Evolutionary conservation across 2,113 vertebrate genomes (phyloP), one percentile per base, ranked within the genome.

Genomic region (Pipa parva): DNA sequence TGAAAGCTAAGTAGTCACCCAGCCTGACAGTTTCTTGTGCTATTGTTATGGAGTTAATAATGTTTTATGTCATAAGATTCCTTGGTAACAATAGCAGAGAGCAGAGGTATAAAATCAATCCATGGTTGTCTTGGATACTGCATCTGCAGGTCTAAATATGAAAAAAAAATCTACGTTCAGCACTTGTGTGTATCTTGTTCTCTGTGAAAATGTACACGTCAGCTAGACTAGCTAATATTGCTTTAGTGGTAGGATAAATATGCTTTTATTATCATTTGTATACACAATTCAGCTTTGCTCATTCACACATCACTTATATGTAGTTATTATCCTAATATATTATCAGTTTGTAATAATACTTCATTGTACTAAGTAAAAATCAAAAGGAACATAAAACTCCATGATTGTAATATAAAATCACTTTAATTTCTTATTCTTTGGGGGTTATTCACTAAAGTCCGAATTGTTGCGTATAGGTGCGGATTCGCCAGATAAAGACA

Each of bases 81-180:
- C 13, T 39, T 37, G 28, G 33, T 63, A 27, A 42, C 33, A 55
- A 27, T n/a, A 26, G 48, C 5, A 18, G 12, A 37, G 24, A 39
- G 21, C 48, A 63, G 17, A 17, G 17, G 8, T 21, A 18, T 12
- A 18, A n/a, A 54, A 64, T 25, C 62, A 64, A 54, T 55, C 12
- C 7, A 51, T 42, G 21, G 62, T 54, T 64, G 11, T 51, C 62
- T 27, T 54, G 62, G 62, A 27, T 55, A 64, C 49, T n/a, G 31
- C 52, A 54, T 42, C 33, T 13, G 33, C 31, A 64, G 37, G n/a
- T 36, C 17, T 42, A 3, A 42, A 24, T 22, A 10, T 39, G 20
- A 58, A 58, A 12, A 48, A 5, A 33, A 29, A 22, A 28, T 64
- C 17, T 17, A 42, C n/a, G 7, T n/a, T 55, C 50, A 28, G 22